Conservation (phyloP, 2,113 vertebrate genomes). For the Tursiops truncatus region DNA sequence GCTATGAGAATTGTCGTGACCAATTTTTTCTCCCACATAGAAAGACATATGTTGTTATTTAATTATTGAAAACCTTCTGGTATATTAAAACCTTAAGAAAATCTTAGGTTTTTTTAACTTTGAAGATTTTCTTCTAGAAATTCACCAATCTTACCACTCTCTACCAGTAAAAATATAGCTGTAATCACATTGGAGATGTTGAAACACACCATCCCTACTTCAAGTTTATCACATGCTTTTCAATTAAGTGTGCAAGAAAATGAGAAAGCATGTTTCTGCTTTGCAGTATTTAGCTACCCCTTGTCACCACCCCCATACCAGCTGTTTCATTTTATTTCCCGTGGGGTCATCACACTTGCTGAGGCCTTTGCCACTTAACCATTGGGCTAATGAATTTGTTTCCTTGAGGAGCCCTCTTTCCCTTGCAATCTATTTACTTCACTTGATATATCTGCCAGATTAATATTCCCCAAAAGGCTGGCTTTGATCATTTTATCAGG, state of each 20-base stretch:
- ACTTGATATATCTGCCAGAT: neutral
- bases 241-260: neutral
- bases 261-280: neutral
- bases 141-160: neutral
- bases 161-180: neutral
- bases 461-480: neutral
- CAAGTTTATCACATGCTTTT: neutral
- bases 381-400: neutral
- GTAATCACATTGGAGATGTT: neutral
- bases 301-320: accelerated
- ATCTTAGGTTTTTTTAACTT: neutral
- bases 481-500: neutral
- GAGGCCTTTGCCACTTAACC: neutral
- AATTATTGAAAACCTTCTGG: neutral
- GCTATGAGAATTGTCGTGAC: neutral
- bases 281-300: neutral
- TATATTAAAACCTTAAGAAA: neutral
- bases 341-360: neutral
- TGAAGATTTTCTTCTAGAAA: neutral
- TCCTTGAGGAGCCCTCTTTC: neutral
- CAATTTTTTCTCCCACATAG: neutral
- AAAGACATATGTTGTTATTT: neutral
- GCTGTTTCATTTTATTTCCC: neutral
- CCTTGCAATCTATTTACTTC: neutral
- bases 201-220: neutral